These are phyloP conservation scores for Crossocerus cetratus DNA, from an alignment of 2,888 invertebrate genomes.

Conservation along the genomic window DNA sequence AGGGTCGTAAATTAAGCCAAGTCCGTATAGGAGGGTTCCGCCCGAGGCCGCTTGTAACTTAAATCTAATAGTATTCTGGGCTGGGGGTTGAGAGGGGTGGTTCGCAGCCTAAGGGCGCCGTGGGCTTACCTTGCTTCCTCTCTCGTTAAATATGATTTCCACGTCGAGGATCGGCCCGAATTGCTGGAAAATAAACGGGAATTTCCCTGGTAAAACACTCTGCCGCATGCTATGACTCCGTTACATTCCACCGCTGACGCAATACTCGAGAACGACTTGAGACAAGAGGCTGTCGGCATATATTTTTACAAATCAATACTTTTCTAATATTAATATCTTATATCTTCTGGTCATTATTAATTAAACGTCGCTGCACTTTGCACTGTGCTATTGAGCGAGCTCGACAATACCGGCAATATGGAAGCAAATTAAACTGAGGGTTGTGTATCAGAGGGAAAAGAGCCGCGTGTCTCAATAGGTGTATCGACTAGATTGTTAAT, in stretches of 20 bases:
- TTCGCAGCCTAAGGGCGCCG: conserved; percentile 61
- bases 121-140: conserved; percentile 98
- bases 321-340: no score
- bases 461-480: background rate
- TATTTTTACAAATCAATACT: no score
- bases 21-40: conserved; percentile 43
- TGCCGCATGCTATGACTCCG: no score
- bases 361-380: no score
- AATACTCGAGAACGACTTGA: no score
- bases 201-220: background rate
- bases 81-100: conserved; percentile 65
- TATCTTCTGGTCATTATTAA: no score
- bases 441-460: background rate
- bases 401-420: no score
- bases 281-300: no score
- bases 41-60: conserved; percentile 33
- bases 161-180: conserved; percentile 99
- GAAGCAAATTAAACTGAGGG: background rate
- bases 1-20: conserved; percentile 7
- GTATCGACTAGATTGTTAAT: no score
- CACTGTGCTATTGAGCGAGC: no score
- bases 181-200: conserved; percentile 83
- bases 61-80: conserved; percentile 48
- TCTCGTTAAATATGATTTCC: conserved; percentile 99
- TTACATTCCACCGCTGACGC: no score